Percentiles rank a stretch among this genome's conserved stretches.
These are phyloP conservation scores for Oeneis ivallda DNA, from an alignment of 2,888 invertebrate species.

Conservation along the genomic window DNA sequence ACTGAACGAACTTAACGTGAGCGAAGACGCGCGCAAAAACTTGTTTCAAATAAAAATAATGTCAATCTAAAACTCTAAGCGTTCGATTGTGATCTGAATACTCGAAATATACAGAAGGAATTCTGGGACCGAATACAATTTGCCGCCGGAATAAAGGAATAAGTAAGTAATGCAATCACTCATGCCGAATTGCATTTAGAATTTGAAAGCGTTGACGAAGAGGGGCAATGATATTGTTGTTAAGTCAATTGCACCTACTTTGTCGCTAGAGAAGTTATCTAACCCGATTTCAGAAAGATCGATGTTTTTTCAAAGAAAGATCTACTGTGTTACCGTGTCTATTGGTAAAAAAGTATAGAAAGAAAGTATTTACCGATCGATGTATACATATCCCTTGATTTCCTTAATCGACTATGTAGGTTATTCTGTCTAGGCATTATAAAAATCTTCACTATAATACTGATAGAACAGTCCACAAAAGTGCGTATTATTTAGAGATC, in stretches of 20 bases:
- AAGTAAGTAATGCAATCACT: constrained; percentile 46
- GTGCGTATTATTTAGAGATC: too few species aligned
- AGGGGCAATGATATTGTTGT: constrained; percentile 61
- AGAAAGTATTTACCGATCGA: too few species aligned
- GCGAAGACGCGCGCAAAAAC: too few species aligned
- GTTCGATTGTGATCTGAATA: not conserved
- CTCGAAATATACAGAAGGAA: not conserved
- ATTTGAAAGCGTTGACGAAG: constrained; percentile 65
- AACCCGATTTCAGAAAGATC: not conserved
- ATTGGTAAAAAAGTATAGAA: too few species aligned
- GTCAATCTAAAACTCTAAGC: not conserved
- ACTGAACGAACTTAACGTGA: too few species aligned
- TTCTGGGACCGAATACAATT: constrained; percentile 21
- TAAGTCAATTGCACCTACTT: constrained; percentile 49
- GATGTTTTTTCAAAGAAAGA: not conserved
- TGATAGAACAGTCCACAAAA: too few species aligned
- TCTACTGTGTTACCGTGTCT: too few species aligned
- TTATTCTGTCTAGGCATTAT: too few species aligned
- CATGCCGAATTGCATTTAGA: constrained; percentile 55
- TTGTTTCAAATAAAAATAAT: not conserved
- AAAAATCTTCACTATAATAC: too few species aligned
- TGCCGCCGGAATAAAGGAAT: constrained; percentile 31
- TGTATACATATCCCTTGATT: too few species aligned
- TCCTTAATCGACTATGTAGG: too few species aligned
- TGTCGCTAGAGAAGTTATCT: constrained; percentile 16